Conservation (phyloP, 2,113 vertebrate genomes). For the Pollachius pollachius region DNA sequence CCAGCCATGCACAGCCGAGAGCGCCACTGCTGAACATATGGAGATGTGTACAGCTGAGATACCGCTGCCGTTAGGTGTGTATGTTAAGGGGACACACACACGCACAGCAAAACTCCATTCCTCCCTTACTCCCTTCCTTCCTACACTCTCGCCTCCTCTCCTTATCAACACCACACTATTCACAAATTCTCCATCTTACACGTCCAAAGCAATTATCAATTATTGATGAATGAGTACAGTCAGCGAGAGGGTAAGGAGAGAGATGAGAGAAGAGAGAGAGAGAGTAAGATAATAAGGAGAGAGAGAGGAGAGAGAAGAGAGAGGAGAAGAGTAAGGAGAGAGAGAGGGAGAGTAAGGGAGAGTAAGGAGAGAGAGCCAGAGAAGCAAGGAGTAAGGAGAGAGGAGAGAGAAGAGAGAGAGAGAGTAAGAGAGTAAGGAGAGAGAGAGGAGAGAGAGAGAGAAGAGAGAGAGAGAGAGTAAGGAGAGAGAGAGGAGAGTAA, state of each 20-base stretch:
- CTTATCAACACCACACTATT: slow-evolving; percentile 59
- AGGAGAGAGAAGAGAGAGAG: background rate
- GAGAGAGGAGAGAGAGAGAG: slow-evolving; percentile 20
- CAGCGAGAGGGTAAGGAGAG: slow-evolving; percentile 20
- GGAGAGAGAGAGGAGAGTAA: background rate
- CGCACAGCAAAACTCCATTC: slow-evolving; percentile 5
- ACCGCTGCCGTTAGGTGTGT: background rate
- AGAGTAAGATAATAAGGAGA: slow-evolving; percentile 28
- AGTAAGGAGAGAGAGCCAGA: background rate
- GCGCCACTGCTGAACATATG: too few relatives aligned
- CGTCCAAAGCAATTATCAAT: slow-evolving; percentile 76
- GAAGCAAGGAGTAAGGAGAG: background rate
- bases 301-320: background rate
- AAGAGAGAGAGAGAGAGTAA: slow-evolving; percentile 2
- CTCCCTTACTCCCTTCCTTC: background rate
- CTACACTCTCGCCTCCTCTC: background rate
- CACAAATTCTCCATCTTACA: slow-evolving; percentile 76
- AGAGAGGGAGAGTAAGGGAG: slow-evolving; percentile 18
- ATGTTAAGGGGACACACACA: background rate
- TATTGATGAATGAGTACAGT: slow-evolving; percentile 74
- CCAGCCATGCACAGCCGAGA: too few relatives aligned
- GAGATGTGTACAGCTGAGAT: too few relatives aligned
- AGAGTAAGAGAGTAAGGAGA: background rate
- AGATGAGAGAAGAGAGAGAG: slow-evolving; percentile 4
- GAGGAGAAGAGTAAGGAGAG: background rate